Conservation (phyloP, 2,797 vertebrate genomes). For the Cephalopachus bancanus region DNA sequence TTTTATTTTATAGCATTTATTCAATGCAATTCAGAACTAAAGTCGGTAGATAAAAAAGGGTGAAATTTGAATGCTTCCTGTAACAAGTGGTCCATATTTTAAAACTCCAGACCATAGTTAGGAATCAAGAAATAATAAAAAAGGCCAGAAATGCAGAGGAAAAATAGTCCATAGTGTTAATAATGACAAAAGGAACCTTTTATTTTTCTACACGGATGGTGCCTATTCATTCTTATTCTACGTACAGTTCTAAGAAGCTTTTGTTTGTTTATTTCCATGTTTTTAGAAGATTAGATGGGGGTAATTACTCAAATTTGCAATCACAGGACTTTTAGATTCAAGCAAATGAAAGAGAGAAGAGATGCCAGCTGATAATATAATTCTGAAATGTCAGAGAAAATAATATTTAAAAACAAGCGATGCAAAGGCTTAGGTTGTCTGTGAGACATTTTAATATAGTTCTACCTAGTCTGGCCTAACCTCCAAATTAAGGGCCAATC, state of each 20-base stretch:
- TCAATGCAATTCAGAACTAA: conserved; percentile 5
- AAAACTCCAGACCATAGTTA: conserved; percentile 7
- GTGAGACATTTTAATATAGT: neutral
- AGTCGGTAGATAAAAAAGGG: neutral
- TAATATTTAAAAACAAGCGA: neutral
- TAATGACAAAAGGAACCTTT: neutral
- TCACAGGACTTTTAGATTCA: neutral
- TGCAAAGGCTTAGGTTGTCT: neutral
- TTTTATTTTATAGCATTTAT: conserved; percentile 28
- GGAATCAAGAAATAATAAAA: conserved; percentile 41
- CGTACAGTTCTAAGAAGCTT: neutral
- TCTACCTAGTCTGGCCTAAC: neutral
- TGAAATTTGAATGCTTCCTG: neutral
- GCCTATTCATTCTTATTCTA: neutral
- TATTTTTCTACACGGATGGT: neutral
- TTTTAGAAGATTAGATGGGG: neutral
- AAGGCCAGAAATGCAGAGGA: neutral
- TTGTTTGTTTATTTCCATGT: neutral
- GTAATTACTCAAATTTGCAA: neutral
- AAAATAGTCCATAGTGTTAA: neutral
- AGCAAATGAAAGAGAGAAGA: neutral
- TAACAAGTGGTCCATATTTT: neutral
- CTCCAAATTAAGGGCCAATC: neutral
- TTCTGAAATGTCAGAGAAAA: conserved; percentile 39
- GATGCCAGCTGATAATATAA: neutral